Evolutionary conservation across 1,140 invertebrate species (phyloP), one percentile per base, ranked within the genome.

Genomic region (Neodiprion lecontei): DNA sequence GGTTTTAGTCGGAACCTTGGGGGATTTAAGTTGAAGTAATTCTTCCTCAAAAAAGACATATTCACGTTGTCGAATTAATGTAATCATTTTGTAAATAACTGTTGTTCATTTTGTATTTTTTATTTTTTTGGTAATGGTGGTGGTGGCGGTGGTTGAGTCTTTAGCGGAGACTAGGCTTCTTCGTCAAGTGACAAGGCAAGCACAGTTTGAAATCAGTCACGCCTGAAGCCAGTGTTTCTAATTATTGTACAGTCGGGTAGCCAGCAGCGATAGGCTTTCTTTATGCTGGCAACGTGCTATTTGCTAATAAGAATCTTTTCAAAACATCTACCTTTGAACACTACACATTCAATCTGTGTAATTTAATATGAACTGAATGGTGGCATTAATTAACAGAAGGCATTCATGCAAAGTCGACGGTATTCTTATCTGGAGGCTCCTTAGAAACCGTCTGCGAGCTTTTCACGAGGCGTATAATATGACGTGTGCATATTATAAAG

Each of bases 291-390:
- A 47, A 69, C 67, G 23, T 69, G 67, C 67, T 69, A 69, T 69
- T 81, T 79, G 79, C 79, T 80, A 80, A 81, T 80, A 81, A 80
- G 79, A 81, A 69, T 78, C 80, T 80, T 81, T 81, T 81, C 79
- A 81, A 65, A 66, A 75, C 78, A 78, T 70, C 80, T 78, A 76
- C 73, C 77, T 75, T 79, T 74, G 76, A 66, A 78, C 78, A 79
- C 76, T 40, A 40, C 67, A 79, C 80, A 80, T 80, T 82, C 53
- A 61, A 61, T 78, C 76, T 72, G 77, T 74, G 77, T 76, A 79
- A 82, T 82, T 82, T 82, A 80, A 82, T 82, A 76, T 75, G 75
- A 76, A 67, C 50, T 79, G 80, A 82, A 82, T 82, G 79, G 75
- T 70, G 73, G 78, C 77, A 81, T 82, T 82, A 82, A 82, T 82